phyloP scores from a whole-genome alignment of 53 echinoderm and acorn worm species.

The Actinopyga echinites region DNA sequence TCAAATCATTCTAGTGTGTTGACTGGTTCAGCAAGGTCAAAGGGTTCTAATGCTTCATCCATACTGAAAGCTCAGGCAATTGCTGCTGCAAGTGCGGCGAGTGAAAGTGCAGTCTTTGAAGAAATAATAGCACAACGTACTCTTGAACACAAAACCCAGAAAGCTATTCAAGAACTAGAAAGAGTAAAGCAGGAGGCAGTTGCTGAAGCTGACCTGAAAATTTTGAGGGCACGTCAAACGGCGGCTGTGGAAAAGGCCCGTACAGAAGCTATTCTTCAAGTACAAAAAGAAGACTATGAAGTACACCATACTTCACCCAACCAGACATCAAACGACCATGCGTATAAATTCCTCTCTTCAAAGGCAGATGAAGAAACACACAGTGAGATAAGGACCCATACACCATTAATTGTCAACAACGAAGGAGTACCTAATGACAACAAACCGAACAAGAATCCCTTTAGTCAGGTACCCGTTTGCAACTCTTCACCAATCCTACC shows the following conservation, averaged over 20 bases:
- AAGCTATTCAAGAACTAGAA: conserved; percentile 8
- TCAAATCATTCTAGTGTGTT: background rate
- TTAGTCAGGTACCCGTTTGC: too few species aligned
- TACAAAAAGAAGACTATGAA: conserved; percentile 3
- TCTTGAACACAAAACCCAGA: conserved; percentile 17
- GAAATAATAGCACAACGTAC: conserved; percentile 36
- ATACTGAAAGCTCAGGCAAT: conserved; percentile 25
- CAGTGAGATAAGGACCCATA: too few species aligned
- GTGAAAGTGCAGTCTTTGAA: conserved; percentile 48
- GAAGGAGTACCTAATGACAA: too few species aligned
- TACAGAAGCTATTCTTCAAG: conserved; percentile 25
- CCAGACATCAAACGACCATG: conserved; percentile 50
- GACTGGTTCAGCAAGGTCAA: background rate
- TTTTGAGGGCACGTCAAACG: conserved; percentile 29
- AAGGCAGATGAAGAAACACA: too few species aligned
- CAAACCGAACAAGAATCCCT: too few species aligned
- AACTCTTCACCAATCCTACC: too few species aligned
- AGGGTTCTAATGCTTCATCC: background rate
- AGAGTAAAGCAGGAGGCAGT: conserved; percentile 29
- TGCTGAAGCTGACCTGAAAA: conserved; percentile 46
- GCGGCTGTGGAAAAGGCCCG: conserved; percentile 32
- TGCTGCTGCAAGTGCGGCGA: conserved; percentile 48
- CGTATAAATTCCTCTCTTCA: background rate
- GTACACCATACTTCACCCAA: conserved; percentile 5
- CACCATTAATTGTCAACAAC: too few species aligned